Evolutionary conservation across 2,888 invertebrate species (phyloP).

Genomic region (Amiota minor): DNA sequence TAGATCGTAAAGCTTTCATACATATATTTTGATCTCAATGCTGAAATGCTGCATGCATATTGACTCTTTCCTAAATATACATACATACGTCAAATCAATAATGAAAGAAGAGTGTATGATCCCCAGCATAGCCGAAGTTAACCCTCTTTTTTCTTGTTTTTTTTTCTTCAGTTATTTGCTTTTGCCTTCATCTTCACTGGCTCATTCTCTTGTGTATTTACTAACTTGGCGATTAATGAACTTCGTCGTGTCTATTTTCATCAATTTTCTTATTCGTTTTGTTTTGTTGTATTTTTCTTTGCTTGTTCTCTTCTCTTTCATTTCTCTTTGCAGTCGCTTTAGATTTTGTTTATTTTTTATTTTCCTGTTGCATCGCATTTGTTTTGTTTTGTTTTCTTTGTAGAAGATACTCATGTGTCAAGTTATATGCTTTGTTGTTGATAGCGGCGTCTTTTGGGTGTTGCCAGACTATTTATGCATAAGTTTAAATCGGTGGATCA

Average conservation of each 20-base stretch:
- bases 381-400: slow-evolving; percentile 26
- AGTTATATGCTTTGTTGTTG: slow-evolving; percentile 32
- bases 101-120: too few relatives aligned
- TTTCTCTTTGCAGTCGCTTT: slow-evolving; percentile 28
- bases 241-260: slow-evolving; percentile 45
- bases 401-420: slow-evolving; percentile 32
- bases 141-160: too few relatives aligned
- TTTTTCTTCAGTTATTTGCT: neutral
- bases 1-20: too few relatives aligned
- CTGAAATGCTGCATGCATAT: too few relatives aligned
- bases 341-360: slow-evolving; percentile 25
- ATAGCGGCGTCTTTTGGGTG: neutral
- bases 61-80: too few relatives aligned
- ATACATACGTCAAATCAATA: too few relatives aligned
- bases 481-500: neutral
- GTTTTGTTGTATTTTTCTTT: slow-evolving; percentile 8
- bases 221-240: slow-evolving; percentile 58
- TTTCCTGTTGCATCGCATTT: slow-evolving; percentile 37
- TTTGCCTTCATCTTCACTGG: neutral
- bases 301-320: slow-evolving; percentile 29
- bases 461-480: slow-evolving; percentile 8
- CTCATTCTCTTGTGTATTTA: neutral
- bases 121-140: too few relatives aligned
- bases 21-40: too few relatives aligned
- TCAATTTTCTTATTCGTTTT: slow-evolving; percentile 34